Evolutionary conservation across 2,797 vertebrate species (phyloP).

Genomic region (Sebastes oblongus): DNA sequence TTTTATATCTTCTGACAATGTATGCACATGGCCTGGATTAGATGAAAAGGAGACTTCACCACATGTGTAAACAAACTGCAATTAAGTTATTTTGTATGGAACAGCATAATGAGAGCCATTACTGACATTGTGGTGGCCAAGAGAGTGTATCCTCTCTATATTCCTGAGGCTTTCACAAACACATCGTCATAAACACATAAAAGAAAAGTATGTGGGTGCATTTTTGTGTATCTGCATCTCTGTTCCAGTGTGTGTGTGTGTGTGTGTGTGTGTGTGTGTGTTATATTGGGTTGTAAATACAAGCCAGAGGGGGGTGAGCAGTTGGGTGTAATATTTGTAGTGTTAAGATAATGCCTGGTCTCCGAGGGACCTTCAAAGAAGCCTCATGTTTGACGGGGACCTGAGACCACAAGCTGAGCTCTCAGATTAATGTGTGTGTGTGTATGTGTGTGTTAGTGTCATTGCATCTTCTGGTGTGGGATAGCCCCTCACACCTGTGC

Average conservation of each 20-base stretch:
- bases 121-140: conserved; percentile 35
- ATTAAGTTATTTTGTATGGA: conserved; percentile 53
- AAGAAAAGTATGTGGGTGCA: not conserved
- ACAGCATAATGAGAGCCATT: conserved; percentile 62
- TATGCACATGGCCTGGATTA: conserved; percentile 42
- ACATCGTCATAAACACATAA: conserved; percentile 5
- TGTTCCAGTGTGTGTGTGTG: not conserved
- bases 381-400: conserved; percentile 45
- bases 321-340: conserved; percentile 51
- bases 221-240: not conserved
- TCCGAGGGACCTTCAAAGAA: conserved; percentile 55
- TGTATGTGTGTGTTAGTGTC: conserved; percentile 25
- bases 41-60: conserved; percentile 36
- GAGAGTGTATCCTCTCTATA: conserved; percentile 28
- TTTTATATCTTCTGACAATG: conserved; percentile 39
- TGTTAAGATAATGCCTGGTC: conserved; percentile 37
- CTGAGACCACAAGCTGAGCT: conserved; percentile 32
- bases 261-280: conserved; percentile 11
- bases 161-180: conserved; percentile 31
- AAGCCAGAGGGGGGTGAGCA: conserved; percentile 8
- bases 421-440: conserved; percentile 10
- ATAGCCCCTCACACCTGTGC: conserved; percentile 61
- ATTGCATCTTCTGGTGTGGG: conserved; percentile 30
- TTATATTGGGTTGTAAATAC: conserved; percentile 6
- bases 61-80: conserved; percentile 57